Conservation (phyloP, 2,113 vertebrate genomes). For the Gasterosteus nipponicus region DNA sequence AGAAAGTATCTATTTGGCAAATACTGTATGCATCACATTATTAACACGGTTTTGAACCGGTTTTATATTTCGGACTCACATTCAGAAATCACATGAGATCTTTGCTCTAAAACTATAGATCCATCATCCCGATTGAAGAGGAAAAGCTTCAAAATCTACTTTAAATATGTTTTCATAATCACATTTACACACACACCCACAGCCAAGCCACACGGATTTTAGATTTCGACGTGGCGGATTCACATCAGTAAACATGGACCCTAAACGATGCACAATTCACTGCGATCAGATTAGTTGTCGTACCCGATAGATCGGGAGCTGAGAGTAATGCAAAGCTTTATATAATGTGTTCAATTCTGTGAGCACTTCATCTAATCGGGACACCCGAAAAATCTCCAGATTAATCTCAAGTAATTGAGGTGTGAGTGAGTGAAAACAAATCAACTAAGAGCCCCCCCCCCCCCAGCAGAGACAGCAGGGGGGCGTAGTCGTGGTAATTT, state of each 20-base stretch:
- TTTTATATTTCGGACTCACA: neutral
- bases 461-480: neutral
- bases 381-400: constrained; percentile 4
- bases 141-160: neutral
- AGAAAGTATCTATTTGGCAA: neutral
- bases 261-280: constrained; percentile 13
- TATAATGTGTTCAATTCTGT: constrained; percentile 21
- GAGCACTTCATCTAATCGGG: constrained; percentile 13
- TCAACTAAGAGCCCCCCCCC: constrained; percentile 14
- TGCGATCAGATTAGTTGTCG: constrained; percentile 45
- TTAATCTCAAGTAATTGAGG: constrained; percentile 9
- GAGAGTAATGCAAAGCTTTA: constrained; percentile 18
- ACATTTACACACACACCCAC: neutral
- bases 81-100: neutral
- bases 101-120: constrained; percentile 3
- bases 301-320: neutral
- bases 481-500: neutral
- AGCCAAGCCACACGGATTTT: constrained; percentile 2
- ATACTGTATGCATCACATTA: neutral
- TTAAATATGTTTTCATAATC: neutral
- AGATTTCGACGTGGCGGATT: constrained; percentile 28
- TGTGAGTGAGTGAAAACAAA: neutral
- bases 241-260: constrained; percentile 28
- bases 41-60: neutral
- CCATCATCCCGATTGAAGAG: neutral